Base-by-base conservation (phyloP, 2,888 invertebrate species). In the Trichogramma evanescens region DNA sequence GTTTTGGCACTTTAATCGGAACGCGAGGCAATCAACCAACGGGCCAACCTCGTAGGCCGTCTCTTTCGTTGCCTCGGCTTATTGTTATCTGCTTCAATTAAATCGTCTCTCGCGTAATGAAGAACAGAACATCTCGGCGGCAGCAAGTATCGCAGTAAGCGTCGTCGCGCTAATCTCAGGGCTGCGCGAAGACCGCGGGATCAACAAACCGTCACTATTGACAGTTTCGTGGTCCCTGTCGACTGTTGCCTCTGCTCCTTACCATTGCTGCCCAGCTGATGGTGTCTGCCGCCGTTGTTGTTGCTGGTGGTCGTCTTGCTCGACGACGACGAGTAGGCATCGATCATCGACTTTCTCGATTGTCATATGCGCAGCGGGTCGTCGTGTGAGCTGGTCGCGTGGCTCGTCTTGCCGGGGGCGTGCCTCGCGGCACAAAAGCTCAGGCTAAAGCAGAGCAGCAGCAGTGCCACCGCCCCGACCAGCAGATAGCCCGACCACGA, bases 401-500 rank as follows among this genome's bases (percentile, higher is more conserved):
- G 70, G 58, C 70, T 66, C 10, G 82, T 81, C 77, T 82, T 82
- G n/a, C n/a, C n/a, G 26, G 26, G 26, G n/a, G 8, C n/a, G 74
- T 82, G 81, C 71, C 82, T 78, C 70, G 82, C 81, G 55, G 83
- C 82, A 71, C 81, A 82, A 77, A 83, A 82, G 74, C 82, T 83
- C 70, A 84, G 75, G 58, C 80, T 79, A 71, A 82, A 82, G 75
- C 83, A 83, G 61, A 82, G 71, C 68, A 83, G 71, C 64, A 83
- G 77, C 44, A 83, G 75, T 39, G 79, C 77, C 63, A 82, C 81
- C 44, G 82, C 81, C 61, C 78, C 78, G 41, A 80, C 78, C 66
- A 84, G 76, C 66, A 83, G 76, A 74, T 83, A 82, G 63, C 80
- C 78, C 58, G 83, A 83, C 82, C 83, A 83, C 62, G 83, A 83